phyloP scores from a whole-genome alignment of 2,797 vertebrate species.

The Labeo calbasu region DNA sequence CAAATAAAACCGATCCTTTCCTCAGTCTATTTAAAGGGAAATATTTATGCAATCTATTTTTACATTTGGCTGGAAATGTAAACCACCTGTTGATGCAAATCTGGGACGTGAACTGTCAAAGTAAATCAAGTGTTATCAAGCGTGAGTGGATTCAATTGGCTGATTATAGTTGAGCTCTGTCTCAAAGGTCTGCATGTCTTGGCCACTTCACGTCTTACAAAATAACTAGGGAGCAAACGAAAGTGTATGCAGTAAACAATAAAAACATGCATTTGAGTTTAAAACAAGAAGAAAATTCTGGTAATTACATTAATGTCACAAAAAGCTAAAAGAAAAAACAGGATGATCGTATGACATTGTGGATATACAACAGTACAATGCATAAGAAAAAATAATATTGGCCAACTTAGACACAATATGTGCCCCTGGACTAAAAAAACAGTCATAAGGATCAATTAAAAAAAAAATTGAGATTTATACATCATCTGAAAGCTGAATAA shows the following conservation, averaged over 20 bases:
- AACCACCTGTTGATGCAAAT: conserved; percentile 55
- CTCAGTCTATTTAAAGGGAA: conserved; percentile 34
- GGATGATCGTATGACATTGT: no score
- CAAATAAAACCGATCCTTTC: conserved; percentile 48
- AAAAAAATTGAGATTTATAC: no score
- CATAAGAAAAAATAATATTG: no score
- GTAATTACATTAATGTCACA: background rate
- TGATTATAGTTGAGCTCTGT: conserved; percentile 25
- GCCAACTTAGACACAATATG: no score
- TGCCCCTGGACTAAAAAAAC: no score
- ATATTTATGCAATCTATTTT: conserved; percentile 52
- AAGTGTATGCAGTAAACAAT: background rate
- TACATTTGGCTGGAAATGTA: conserved; percentile 46
- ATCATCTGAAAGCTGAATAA: no score
- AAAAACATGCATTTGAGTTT: background rate
- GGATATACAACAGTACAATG: no score
- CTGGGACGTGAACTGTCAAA: conserved; percentile 46
- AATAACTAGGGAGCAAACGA: background rate
- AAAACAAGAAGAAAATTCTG: background rate
- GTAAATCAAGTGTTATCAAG: conserved; percentile 51
- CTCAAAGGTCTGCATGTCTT: conserved; percentile 33
- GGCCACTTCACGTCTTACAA: conserved; percentile 14
- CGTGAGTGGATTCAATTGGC: conserved; percentile 23
- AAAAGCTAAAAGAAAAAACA: no score
- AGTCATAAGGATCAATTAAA: no score